Evolutionary conservation across 64 coral and sea anemone genomes (phyloP).

Genomic region (Actinia equina): DNA sequence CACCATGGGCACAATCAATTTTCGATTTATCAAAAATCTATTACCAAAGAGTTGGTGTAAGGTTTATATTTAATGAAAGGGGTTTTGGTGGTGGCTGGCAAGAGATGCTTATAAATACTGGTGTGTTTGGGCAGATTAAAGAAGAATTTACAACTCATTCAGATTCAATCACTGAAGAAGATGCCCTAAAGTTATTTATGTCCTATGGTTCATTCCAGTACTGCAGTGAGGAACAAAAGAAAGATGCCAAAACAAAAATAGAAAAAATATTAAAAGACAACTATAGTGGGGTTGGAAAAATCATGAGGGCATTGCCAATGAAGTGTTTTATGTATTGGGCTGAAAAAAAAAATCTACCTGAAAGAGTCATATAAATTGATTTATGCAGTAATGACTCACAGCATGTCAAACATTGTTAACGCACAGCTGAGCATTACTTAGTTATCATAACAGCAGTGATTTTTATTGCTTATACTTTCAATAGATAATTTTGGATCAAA

Average conservation of each 20-base stretch:
- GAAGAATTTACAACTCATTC: not conserved
- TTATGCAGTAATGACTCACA: too few species aligned
- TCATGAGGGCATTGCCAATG: not conserved
- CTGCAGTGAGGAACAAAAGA: not conserved
- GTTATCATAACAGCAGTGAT: too few species aligned
- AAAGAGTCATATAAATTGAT: too few species aligned
- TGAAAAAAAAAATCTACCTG: not conserved
- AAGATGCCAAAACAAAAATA: not conserved
- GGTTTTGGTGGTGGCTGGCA: not conserved
- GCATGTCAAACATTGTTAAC: too few species aligned
- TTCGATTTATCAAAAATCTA: constrained; percentile 5
- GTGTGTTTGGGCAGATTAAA: not conserved
- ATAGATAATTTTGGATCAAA: too few species aligned
- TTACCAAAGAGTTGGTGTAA: not conserved
- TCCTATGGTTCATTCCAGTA: constrained; percentile 14
- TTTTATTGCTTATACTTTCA: too few species aligned
- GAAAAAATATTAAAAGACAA: constrained; percentile 19
- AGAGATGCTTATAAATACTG: not conserved
- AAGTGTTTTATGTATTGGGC: not conserved
- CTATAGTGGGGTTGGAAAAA: constrained; percentile 25
- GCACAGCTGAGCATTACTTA: too few species aligned
- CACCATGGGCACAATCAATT: constrained; percentile 15
- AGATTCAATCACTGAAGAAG: constrained; percentile 9
- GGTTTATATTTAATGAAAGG: not conserved
- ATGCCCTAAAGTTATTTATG: not conserved